Evolutionary conservation across 1,140 invertebrate species (phyloP), one percentile per base, ranked within the genome.

Genomic region (Paramacrobiotus metropolitanus): DNA sequence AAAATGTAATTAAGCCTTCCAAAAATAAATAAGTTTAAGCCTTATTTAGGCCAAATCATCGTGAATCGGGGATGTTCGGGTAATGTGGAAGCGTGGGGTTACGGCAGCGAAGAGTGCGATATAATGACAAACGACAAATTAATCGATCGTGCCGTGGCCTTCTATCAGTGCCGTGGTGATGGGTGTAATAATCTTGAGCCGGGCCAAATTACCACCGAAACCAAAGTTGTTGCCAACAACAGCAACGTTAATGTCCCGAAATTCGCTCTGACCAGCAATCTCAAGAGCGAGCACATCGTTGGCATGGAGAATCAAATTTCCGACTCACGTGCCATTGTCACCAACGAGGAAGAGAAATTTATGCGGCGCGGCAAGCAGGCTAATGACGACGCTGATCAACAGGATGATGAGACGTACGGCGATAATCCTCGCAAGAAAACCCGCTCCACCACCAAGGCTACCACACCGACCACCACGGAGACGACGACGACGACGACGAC

Each of bases 151-250:
- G 48, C 48, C 15, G 48, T 55, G 15, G 48, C 48, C 48, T 55
- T 55, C 48, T 55, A 55, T 24, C 48, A 55, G 48, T 55, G 48
- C 24, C 48, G 48, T 28, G 48, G 48, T 28, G 48, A 55, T 24
- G 48, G 15, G 4, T 55, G 48, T 24, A 55, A 55, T 24, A 55
- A 55, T 24, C 4, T 55, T 24, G 48, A 55, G 28, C 48, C 48
- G 15, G 48, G 48, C 24, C 15, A 55, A 55, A 24, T 55, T 9
- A 55, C 48, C 48, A 55, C 48, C 48, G 48, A 20, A 15, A 28
- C 15, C 24, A 15, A 55, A 24, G 48, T 55, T 24, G 15, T 55
- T n/a, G 34, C 34, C 15, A 55, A 55, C 48, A 4, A 24, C 15
- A 9, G 4, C 15, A 4, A 28, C 24, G 24, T 28, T 15, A 4